Evolutionary conservation across 2,888 invertebrate genomes (phyloP).

Genomic region (Andricus curvator): DNA sequence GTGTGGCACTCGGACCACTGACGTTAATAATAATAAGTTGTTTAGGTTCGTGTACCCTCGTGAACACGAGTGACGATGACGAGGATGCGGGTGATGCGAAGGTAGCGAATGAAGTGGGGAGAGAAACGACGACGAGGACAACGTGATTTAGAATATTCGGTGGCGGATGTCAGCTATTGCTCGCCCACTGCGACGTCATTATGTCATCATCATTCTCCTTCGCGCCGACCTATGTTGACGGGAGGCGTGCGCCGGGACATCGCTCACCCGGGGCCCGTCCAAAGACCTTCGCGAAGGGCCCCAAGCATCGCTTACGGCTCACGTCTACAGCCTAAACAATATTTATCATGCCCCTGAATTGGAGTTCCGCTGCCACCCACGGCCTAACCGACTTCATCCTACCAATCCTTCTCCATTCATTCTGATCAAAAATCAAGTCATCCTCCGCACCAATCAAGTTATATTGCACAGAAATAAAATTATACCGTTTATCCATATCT

Average conservation of each 20-base stretch:
- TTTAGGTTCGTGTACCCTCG: conserved; percentile 47
- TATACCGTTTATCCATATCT: background rate
- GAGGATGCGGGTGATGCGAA: conserved; percentile 50
- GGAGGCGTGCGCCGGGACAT: conserved; percentile 76
- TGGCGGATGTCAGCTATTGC: conserved; percentile 78
- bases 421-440: conserved; percentile 22
- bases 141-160: conserved; percentile 77
- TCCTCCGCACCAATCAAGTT: background rate
- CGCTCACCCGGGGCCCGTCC: conserved; percentile 69
- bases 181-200: conserved; percentile 78
- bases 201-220: conserved; percentile 78
- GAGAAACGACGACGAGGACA: conserved; percentile 56
- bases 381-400: conserved; percentile 39
- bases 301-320: conserved; percentile 63
- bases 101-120: conserved; percentile 47
- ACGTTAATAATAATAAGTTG: conserved; percentile 29
- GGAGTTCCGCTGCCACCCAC: conserved; percentile 67
- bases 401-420: conserved; percentile 23
- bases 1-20: background rate
- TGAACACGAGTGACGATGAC: conserved; percentile 67
- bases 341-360: conserved; percentile 74
- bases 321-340: conserved; percentile 68
- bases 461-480: background rate
- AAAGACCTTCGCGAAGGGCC: conserved; percentile 60
- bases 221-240: conserved; percentile 72